Evolutionary conservation across 2,113 vertebrate genomes (phyloP).

Genomic region (Aptenodytes patagonicus): DNA sequence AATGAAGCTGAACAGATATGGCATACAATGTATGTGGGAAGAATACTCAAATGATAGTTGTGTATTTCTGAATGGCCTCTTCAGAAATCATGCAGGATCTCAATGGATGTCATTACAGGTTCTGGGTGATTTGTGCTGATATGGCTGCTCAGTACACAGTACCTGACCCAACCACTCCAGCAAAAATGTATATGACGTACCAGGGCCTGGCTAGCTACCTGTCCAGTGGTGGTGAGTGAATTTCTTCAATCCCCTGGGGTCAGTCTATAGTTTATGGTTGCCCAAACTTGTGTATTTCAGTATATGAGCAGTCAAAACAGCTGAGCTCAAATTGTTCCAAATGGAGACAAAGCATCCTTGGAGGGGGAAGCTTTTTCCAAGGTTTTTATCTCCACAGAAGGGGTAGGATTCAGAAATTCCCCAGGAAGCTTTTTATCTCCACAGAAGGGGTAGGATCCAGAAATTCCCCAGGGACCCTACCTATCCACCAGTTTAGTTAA

Average conservation of each 20-base stretch:
- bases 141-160: constrained; percentile 85
- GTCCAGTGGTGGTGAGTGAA: constrained; percentile 82
- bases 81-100: background rate
- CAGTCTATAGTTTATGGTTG: background rate
- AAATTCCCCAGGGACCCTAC: background rate
- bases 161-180: constrained; percentile 76
- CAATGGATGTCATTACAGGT: constrained; percentile 58
- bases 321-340: background rate
- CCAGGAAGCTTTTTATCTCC: background rate
- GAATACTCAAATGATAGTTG: background rate
- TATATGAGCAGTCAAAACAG: background rate
- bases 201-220: constrained; percentile 87
- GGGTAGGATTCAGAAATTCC: background rate
- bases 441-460: background rate
- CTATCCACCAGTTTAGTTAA: background rate
- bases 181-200: constrained; percentile 89
- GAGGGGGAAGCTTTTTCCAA: background rate
- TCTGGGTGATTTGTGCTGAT: constrained; percentile 87
- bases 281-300: background rate
- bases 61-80: background rate
- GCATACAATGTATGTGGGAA: background rate
- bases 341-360: background rate
- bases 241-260: background rate
- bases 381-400: background rate
- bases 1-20: background rate